Percentiles rank a stretch among this genome's conserved stretches.
Evolutionary conservation across 2,113 vertebrate genomes (phyloP).

Genomic region (Acanthisitta chloris): DNA sequence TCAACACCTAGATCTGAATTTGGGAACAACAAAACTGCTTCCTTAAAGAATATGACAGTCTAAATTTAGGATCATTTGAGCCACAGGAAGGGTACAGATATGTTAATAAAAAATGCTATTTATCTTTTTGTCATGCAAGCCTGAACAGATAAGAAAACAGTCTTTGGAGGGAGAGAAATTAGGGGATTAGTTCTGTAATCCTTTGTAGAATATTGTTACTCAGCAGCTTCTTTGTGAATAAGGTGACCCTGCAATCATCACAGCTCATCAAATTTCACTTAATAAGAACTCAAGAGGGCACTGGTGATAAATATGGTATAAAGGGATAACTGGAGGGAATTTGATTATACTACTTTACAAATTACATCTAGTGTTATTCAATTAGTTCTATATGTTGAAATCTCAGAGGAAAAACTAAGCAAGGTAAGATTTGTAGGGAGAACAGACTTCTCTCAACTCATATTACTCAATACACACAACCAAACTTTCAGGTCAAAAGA

Average conservation of each 20-base stretch:
- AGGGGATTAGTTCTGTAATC: slow-evolving; percentile 22
- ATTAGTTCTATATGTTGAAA: background rate
- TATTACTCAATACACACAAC: background rate
- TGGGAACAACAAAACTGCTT: background rate
- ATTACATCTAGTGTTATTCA: background rate
- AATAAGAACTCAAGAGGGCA: slow-evolving; percentile 19
- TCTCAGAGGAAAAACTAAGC: background rate
- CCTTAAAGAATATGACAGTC: background rate
- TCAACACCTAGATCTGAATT: background rate
- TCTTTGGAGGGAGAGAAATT: background rate
- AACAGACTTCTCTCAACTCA: background rate
- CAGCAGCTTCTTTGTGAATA: slow-evolving; percentile 3
- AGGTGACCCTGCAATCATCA: slow-evolving; percentile 15
- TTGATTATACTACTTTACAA: background rate
- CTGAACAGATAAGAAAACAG: background rate
- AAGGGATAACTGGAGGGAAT: background rate
- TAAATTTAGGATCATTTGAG: background rate
- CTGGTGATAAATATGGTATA: background rate
- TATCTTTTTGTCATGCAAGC: slow-evolving; percentile 2
- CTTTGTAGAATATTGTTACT: background rate
- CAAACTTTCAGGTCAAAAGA: background rate
- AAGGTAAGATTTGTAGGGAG: background rate
- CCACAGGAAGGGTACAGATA: background rate
- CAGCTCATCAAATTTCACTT: slow-evolving; percentile 34
- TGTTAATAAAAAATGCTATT: background rate